These are phyloP conservation scores for Syngnathus floridae DNA, from an alignment of 2,113 vertebrate genomes.

Conservation along the genomic window DNA sequence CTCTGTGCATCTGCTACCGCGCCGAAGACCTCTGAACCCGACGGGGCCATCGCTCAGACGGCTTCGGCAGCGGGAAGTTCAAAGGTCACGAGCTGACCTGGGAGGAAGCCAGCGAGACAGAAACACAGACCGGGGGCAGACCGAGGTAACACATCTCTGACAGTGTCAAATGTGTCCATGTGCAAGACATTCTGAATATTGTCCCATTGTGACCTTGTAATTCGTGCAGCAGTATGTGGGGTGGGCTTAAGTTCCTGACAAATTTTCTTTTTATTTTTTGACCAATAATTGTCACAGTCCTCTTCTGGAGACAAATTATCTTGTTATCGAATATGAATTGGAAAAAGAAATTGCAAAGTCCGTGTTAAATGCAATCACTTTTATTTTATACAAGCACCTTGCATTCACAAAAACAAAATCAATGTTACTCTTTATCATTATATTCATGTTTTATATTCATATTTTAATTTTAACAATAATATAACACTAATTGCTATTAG, in stretches of 20 bases:
- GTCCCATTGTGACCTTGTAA: no score
- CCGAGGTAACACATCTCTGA: slow-evolving; percentile 21
- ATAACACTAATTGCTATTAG: slow-evolving; percentile 1
- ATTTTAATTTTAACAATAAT: not conserved
- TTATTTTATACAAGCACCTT: slow-evolving; percentile 56
- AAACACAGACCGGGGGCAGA: slow-evolving; percentile 9
- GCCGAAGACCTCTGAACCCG: slow-evolving; percentile 32
- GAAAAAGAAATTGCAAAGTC: not conserved
- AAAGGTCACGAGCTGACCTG: slow-evolving; percentile 49
- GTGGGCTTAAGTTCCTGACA: no score
- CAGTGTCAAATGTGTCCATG: no score
- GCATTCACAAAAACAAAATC: slow-evolving; percentile 44
- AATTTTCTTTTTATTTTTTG: not conserved
- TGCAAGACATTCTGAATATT: no score
- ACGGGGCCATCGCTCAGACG: slow-evolving; percentile 44
- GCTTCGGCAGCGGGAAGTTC: slow-evolving; percentile 44
- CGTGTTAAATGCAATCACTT: slow-evolving; percentile 3
- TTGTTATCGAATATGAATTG: not conserved
- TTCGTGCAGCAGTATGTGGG: no score
- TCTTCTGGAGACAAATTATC: not conserved
- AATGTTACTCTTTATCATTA: slow-evolving; percentile 26
- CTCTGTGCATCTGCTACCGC: slow-evolving; percentile 6
- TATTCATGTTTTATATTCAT: not conserved
- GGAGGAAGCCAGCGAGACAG: slow-evolving; percentile 36
- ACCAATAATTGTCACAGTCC: not conserved